Percentiles rank a stretch among this genome's conserved stretches.
phyloP scores from a whole-genome alignment of 2,888 invertebrate species.

The Xylota sylvarum region DNA sequence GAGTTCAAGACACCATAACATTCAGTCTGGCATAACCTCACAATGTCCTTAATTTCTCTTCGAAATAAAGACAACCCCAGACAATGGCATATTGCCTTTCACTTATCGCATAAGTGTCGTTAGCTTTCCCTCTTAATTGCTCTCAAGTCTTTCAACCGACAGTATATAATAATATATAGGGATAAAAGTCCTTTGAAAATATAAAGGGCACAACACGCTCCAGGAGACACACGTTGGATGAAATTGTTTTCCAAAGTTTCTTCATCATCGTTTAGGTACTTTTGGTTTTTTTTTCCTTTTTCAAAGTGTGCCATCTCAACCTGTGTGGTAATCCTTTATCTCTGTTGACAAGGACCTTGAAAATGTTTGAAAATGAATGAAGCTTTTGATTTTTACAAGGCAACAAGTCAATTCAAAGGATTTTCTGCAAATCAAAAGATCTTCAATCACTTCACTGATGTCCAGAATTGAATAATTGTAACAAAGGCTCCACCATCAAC shows the following conservation, averaged over 20 bases:
- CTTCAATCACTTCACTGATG: background rate
- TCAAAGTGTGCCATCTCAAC: conserved; percentile 1
- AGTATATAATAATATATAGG: background rate
- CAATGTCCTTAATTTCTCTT: conserved; percentile 5
- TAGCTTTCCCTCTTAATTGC: conserved; percentile 42
- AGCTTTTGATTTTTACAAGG: background rate
- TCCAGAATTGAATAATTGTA: too few species aligned
- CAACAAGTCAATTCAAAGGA: background rate
- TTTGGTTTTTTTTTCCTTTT: background rate
- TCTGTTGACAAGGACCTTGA: background rate
- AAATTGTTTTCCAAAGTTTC: conserved; percentile 25
- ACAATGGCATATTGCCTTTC: conserved; percentile 33
- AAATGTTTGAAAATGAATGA: too few species aligned
- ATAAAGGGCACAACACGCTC: conserved; percentile 16
- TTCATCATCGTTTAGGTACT: background rate
- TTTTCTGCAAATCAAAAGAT: background rate
- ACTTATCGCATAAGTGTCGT: conserved; percentile 32
- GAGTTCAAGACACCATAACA: conserved; percentile 39
- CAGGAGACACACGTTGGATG: conserved; percentile 9
- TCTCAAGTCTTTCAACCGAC: conserved; percentile 21
- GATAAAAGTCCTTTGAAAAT: background rate
- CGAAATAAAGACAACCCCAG: conserved; percentile 17
- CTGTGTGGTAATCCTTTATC: conserved; percentile 20
- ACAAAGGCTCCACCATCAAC: too few species aligned
- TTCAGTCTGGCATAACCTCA: conserved; percentile 31